These are phyloP conservation scores for Halcyon leucocephala DNA, from an alignment of 2,797 vertebrate genomes.

Conservation along the genomic window DNA sequence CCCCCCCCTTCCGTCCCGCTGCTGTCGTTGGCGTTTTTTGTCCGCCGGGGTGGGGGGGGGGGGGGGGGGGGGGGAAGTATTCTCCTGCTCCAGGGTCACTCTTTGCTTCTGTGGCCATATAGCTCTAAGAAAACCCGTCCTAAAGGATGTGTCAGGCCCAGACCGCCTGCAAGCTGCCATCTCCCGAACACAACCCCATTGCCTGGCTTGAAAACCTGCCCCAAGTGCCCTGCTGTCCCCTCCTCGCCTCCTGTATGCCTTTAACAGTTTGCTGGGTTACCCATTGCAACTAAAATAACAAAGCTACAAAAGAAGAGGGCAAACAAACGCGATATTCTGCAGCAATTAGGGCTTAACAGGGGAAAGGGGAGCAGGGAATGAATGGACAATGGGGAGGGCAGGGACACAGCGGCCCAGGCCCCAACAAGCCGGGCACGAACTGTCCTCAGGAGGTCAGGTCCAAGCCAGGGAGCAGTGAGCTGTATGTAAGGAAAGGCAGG, in stretches of 20 bases:
- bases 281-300: conserved; percentile 61
- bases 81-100: background rate
- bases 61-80: accelerated
- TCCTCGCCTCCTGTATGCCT: background rate
- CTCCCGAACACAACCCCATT: background rate
- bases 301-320: conserved; percentile 53
- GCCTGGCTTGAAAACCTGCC: background rate
- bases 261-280: conserved; percentile 45
- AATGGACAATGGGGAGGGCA: conserved; percentile 58
- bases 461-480: background rate
- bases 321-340: conserved; percentile 34
- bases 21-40: too few relatives aligned
- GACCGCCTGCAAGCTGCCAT: background rate
- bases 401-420: background rate
- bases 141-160: background rate
- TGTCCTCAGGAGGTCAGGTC: conserved; percentile 14
- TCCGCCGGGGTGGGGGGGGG: accelerated
- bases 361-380: conserved; percentile 24
- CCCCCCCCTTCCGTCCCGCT: too few relatives aligned
- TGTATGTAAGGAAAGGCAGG: background rate
- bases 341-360: conserved; percentile 63
- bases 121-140: background rate
- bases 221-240: background rate
- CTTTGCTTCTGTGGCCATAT: background rate
- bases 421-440: background rate